Evolutionary conservation across 1,140 invertebrate genomes (phyloP).

Genomic region (Penaeus chinensis): DNA sequence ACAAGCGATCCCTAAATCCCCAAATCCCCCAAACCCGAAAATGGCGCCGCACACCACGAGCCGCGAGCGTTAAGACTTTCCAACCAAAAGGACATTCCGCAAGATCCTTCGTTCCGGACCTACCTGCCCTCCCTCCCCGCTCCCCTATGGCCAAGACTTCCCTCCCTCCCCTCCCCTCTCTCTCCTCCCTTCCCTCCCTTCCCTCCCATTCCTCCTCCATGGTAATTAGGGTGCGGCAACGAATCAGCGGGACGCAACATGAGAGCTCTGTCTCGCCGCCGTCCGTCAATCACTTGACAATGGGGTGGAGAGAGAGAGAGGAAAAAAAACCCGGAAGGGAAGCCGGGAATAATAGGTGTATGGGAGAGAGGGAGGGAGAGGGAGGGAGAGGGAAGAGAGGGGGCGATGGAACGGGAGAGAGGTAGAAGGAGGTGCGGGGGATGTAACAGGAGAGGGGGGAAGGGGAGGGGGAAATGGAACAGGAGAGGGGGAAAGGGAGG

Average conservation of each 20-base stretch:
- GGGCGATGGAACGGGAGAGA: not conserved
- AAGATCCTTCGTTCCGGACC: not conserved
- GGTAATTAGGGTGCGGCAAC: too few species aligned
- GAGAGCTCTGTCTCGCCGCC: too few species aligned
- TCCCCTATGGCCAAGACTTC: not conserved
- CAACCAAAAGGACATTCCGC: too few species aligned
- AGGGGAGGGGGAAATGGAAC: not conserved
- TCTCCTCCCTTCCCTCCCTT: constrained; percentile 5
- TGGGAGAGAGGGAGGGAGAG: not conserved
- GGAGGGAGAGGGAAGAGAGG: not conserved
- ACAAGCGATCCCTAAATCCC: too few species aligned
- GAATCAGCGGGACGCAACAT: too few species aligned
- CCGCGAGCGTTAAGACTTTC: too few species aligned
- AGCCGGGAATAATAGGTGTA: too few species aligned
- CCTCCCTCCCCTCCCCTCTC: constrained; percentile 1
- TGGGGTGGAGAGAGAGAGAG: not conserved
- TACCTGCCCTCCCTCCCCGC: not conserved
- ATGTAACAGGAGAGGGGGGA: not conserved
- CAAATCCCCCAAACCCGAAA: too few species aligned
- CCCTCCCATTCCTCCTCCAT: not conserved
- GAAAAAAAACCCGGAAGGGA: not conserved
- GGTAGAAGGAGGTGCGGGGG: too few species aligned
- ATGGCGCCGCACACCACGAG: too few species aligned
- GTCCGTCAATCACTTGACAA: too few species aligned
- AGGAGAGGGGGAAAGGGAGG: too few species aligned